Evolutionary conservation across 2,797 vertebrate genomes (phyloP).

Genomic region (Melanogrammus aeglefinus): DNA sequence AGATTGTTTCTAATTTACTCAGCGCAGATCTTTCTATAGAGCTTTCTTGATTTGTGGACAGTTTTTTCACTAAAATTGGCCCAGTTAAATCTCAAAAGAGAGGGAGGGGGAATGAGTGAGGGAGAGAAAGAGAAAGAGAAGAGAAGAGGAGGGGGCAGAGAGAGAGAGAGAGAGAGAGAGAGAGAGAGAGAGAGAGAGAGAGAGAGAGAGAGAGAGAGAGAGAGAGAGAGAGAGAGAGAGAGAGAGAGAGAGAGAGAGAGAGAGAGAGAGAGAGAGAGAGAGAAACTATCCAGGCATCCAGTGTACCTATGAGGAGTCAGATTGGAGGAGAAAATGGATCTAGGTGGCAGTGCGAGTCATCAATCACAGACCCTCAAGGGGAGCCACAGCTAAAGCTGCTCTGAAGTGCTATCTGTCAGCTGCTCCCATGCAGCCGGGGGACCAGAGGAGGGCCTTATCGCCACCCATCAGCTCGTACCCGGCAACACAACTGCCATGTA

Average conservation of each 20-base stretch:
- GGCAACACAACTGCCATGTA: slow-evolving; percentile 71
- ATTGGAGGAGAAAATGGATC: slow-evolving; percentile 78
- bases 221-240: background rate
- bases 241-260: background rate
- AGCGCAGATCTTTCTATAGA: slow-evolving; percentile 48
- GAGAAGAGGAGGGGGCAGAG: background rate
- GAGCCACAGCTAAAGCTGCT: slow-evolving; percentile 79
- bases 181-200: background rate
- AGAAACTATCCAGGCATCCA: slow-evolving; percentile 24
- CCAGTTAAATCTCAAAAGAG: slow-evolving; percentile 39
- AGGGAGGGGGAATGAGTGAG: slow-evolving; percentile 1
- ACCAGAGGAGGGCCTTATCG: slow-evolving; percentile 60
- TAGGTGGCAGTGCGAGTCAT: slow-evolving; percentile 79
- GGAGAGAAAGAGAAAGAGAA: slow-evolving; percentile 7
- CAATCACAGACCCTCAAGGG: slow-evolving; percentile 81
- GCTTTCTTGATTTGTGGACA: slow-evolving; percentile 46
- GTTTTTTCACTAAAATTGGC: slow-evolving; percentile 48
- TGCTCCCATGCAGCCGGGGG: slow-evolving; percentile 67
- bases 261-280: background rate
- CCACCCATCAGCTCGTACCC: slow-evolving; percentile 70
- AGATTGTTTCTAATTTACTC: slow-evolving; percentile 55
- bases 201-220: slow-evolving; percentile 12
- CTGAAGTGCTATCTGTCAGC: slow-evolving; percentile 82
- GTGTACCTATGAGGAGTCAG: slow-evolving; percentile 70
- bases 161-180: background rate